Evolutionary conservation across 2,113 vertebrate genomes (phyloP).

Genomic region (Pagrus major): DNA sequence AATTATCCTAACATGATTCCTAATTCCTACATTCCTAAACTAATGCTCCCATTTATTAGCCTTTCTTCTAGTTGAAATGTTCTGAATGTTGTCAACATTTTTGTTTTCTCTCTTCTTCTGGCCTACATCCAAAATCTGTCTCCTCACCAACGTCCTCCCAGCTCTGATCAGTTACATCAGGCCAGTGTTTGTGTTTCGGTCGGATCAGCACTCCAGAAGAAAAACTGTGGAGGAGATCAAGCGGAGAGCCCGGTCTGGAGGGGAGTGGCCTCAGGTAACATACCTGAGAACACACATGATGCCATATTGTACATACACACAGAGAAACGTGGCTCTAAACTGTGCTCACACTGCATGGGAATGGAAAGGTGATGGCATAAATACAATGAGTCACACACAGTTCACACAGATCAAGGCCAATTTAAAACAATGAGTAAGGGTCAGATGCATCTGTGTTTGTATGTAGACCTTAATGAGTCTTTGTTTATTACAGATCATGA

Average conservation of each 20-base stretch:
- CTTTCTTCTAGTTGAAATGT: background rate
- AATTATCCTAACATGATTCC: too few relatives aligned
- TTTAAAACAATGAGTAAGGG: background rate
- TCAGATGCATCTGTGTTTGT: background rate
- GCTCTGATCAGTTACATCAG: constrained; percentile 95
- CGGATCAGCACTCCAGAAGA: constrained; percentile 93
- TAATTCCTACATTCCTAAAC: too few relatives aligned
- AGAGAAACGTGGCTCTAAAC: background rate
- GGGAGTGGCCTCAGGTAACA: constrained; percentile 95
- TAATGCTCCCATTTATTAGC: background rate
- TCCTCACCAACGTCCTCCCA: constrained; percentile 54
- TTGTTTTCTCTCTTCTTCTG: background rate
- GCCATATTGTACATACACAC: background rate
- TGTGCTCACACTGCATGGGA: background rate
- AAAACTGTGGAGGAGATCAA: constrained; percentile 95
- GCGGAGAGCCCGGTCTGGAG: constrained; percentile 87
- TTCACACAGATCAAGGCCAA: background rate
- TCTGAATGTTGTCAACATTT: background rate
- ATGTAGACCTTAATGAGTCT: background rate
- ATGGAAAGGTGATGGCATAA: constrained; percentile 5
- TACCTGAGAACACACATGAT: background rate
- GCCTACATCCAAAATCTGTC: background rate
- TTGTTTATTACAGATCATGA: constrained; percentile 90
- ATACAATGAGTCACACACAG: background rate
- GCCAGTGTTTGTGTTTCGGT: constrained; percentile 93